Evolutionary conservation across 2,797 vertebrate species (phyloP).

Genomic region (Mus spretus): DNA sequence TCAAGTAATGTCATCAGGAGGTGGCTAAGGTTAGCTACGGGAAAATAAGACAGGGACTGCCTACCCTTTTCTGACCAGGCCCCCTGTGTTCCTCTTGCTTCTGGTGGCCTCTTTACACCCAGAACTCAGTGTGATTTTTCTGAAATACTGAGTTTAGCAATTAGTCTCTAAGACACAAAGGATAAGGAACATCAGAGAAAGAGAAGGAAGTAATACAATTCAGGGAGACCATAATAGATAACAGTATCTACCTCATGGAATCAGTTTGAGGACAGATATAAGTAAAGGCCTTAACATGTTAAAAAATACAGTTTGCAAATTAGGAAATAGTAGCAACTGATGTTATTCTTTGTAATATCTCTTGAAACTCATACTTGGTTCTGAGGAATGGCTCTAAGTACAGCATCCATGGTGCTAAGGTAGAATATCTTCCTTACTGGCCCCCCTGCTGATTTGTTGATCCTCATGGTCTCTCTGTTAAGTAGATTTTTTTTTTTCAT

Average conservation of each 20-base stretch:
- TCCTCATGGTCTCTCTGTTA: neutral
- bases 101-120: neutral
- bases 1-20: neutral
- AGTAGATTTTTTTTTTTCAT: neutral
- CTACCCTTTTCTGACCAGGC: slow-evolving; percentile 27
- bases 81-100: slow-evolving; percentile 9
- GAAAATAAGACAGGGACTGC: neutral
- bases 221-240: neutral
- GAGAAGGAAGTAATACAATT: slow-evolving; percentile 42
- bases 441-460: neutral
- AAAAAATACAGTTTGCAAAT: neutral
- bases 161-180: slow-evolving; percentile 43
- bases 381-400: slow-evolving; percentile 21
- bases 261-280: slow-evolving; percentile 25
- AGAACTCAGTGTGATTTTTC: slow-evolving; percentile 51
- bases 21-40: neutral
- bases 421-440: slow-evolving; percentile 6
- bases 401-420: slow-evolving; percentile 5
- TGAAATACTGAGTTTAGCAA: slow-evolving; percentile 60
- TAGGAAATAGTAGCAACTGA: slow-evolving; percentile 48
- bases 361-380: slow-evolving; percentile 40
- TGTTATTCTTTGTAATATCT: slow-evolving; percentile 44
- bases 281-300: slow-evolving; percentile 26
- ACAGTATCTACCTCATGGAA: neutral
- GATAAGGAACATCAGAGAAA: slow-evolving; percentile 62